These are phyloP conservation scores for Melozone crissalis DNA, from an alignment of 2,113 vertebrate genomes.

Conservation along the genomic window DNA sequence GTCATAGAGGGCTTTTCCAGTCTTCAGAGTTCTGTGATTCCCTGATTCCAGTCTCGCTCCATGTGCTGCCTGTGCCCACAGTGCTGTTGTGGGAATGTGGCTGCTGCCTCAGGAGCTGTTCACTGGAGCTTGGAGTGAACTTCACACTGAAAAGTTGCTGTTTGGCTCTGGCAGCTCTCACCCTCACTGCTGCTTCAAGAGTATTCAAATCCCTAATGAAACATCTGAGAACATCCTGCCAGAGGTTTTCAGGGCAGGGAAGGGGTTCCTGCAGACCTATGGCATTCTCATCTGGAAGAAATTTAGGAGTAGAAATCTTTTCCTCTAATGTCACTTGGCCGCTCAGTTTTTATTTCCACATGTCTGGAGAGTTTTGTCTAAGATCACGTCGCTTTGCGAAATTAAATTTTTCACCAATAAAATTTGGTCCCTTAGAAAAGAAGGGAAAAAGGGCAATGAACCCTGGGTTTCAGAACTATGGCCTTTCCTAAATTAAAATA, in stretches of 20 bases:
- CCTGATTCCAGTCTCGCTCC: not conserved
- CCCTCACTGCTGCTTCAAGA: not conserved
- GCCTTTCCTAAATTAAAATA: not conserved
- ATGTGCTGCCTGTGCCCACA: not conserved
- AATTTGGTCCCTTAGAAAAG: constrained; percentile 7
- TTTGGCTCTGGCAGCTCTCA: not conserved
- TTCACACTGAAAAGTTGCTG: rapidly evolving
- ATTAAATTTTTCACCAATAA: constrained; percentile 14
- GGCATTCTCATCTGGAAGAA: not conserved
- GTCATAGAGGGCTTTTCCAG: not conserved
- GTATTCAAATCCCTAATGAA: not conserved
- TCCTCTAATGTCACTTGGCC: not conserved
- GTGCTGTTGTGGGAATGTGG: not conserved
- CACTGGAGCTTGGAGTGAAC: not conserved
- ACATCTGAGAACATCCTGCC: not conserved
- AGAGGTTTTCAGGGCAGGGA: not conserved
- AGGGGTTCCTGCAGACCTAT: not conserved
- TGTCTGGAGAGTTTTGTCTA: not conserved
- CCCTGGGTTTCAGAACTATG: not conserved
- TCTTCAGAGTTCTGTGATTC: not conserved
- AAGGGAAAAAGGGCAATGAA: not conserved
- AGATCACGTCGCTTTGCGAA: not conserved
- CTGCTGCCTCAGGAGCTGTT: not conserved
- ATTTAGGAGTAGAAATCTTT: constrained; percentile 1
- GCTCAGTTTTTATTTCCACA: not conserved